Evolutionary conservation across 1,140 invertebrate species (phyloP).

Genomic region (Drosophila sp.): DNA sequence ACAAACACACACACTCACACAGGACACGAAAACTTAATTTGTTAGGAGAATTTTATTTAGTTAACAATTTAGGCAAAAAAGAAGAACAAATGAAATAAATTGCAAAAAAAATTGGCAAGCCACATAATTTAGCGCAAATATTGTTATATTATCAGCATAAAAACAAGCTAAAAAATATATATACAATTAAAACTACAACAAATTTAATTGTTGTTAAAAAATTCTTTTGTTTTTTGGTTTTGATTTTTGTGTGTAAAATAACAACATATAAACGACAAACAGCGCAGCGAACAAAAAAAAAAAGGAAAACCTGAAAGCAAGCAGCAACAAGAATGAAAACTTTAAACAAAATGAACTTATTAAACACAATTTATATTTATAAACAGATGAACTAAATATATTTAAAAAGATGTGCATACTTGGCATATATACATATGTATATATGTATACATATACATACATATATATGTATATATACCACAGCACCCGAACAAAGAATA

Average conservation of each 20-base stretch:
- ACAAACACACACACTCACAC: slow-evolving; percentile 21
- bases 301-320: slow-evolving; percentile 33
- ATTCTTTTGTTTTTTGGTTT: slow-evolving; percentile 59
- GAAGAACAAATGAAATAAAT: slow-evolving; percentile 44
- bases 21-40: slow-evolving; percentile 54
- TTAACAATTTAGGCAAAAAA: slow-evolving; percentile 66
- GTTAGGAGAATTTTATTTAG: slow-evolving; percentile 71
- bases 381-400: slow-evolving; percentile 58
- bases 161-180: slow-evolving; percentile 27
- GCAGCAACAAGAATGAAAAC: slow-evolving; percentile 13
- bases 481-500: slow-evolving; percentile 15
- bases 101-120: slow-evolving; percentile 55
- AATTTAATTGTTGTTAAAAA: slow-evolving; percentile 54
- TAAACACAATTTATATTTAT: slow-evolving; percentile 59
- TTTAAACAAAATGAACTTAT: slow-evolving; percentile 40
- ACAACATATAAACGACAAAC: slow-evolving; percentile 74
- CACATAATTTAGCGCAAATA: slow-evolving; percentile 69
- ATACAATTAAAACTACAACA: slow-evolving; percentile 20
- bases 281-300: slow-evolving; percentile 75
- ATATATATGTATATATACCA: slow-evolving; percentile 32
- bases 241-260: slow-evolving; percentile 43
- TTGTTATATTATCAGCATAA: slow-evolving; percentile 60
- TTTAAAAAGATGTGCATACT: slow-evolving; percentile 49
- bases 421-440: slow-evolving; percentile 55
- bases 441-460: slow-evolving; percentile 24